Conservation (phyloP, 2,888 invertebrate species). For the Xestia sexstrigata region DNA sequence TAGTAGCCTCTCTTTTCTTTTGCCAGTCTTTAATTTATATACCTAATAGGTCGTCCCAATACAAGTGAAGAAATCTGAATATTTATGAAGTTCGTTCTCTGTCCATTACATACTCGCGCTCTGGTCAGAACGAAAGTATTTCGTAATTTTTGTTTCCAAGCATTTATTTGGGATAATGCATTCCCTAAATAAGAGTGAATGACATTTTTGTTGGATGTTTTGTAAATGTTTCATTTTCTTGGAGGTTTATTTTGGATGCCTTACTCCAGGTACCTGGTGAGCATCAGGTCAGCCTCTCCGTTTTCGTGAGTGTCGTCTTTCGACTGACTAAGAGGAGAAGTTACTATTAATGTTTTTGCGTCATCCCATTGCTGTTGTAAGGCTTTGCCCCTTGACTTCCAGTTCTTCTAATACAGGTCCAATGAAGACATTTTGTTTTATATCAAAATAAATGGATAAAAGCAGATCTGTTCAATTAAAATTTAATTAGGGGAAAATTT, state of each 20-base stretch:
- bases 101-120: neutral
- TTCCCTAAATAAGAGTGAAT: slow-evolving; percentile 35
- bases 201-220: slow-evolving; percentile 8
- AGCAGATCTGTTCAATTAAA: too few relatives aligned
- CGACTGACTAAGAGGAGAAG: neutral
- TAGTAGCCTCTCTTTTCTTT: neutral
- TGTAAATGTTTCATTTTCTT: slow-evolving; percentile 14
- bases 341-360: neutral
- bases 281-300: neutral
- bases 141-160: slow-evolving; percentile 35
- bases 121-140: slow-evolving; percentile 10
- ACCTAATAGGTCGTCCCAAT: neutral
- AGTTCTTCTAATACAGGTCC: neutral
- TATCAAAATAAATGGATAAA: too few relatives aligned
- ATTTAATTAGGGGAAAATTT: too few relatives aligned
- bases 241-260: slow-evolving; percentile 8
- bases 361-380: neutral
- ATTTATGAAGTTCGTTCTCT: slow-evolving; percentile 11
- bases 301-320: neutral
- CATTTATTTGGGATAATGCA: slow-evolving; percentile 1
- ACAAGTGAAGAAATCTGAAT: neutral
- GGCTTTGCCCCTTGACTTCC: neutral
- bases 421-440: too few relatives aligned
- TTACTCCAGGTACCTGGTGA: neutral
- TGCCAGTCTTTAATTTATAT: neutral